Conservation (phyloP, 2,797 vertebrate genomes). For the Heterohyrax brucei region DNA sequence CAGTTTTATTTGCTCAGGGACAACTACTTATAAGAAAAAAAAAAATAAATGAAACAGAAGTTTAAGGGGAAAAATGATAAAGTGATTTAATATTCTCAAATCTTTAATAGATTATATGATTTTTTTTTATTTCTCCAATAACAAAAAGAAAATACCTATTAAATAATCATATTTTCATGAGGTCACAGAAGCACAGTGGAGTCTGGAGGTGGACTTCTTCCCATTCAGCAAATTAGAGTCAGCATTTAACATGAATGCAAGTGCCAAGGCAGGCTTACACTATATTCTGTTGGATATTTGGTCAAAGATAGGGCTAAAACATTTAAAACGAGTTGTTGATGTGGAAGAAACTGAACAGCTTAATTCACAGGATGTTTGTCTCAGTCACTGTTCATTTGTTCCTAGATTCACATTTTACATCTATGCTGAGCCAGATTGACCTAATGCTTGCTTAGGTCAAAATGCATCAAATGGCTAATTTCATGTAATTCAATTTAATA, state of each 20-base stretch:
- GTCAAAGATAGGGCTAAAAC: background rate
- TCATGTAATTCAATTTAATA: background rate
- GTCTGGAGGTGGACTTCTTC: background rate
- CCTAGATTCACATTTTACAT: background rate
- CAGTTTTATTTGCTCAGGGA: conserved; percentile 18
- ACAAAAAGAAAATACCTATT: background rate
- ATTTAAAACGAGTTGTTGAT: background rate
- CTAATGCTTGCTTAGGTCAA: background rate
- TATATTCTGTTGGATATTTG: background rate
- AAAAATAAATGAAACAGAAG: no score
- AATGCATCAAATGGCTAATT: background rate
- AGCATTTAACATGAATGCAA: background rate
- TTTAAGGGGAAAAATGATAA: background rate
- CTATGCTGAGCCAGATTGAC: background rate
- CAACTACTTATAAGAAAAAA: conserved; percentile 21
- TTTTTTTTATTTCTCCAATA: background rate
- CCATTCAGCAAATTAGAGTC: background rate
- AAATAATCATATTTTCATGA: background rate
- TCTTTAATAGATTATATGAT: background rate
- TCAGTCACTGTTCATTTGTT: background rate
- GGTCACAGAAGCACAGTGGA: background rate
- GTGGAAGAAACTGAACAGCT: background rate
- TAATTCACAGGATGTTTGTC: background rate
- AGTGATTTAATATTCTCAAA: background rate
- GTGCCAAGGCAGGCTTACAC: background rate